Conservation (phyloP, 2,113 vertebrate genomes). For the Ochotona princeps region DNA sequence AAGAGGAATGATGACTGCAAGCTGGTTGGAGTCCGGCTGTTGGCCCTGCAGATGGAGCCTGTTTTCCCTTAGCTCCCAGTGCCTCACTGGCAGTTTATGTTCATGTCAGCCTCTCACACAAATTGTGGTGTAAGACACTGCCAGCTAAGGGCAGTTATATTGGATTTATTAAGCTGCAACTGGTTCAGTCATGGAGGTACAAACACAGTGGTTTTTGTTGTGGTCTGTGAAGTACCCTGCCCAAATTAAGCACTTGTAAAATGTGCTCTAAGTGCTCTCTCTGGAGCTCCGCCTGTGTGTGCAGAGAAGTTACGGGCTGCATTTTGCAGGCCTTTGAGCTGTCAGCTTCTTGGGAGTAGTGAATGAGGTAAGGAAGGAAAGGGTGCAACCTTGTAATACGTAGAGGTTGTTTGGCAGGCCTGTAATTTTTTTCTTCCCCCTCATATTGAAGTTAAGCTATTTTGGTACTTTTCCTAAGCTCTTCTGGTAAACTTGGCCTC, state of each 20-base stretch:
- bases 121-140: constrained; percentile 37
- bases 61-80: constrained; percentile 44
- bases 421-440: constrained; percentile 85
- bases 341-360: constrained; percentile 62
- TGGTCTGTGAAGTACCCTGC: constrained; percentile 66
- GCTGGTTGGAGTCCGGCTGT: constrained; percentile 76
- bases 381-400: constrained; percentile 79
- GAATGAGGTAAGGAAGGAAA: constrained; percentile 77
- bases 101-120: background rate
- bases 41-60: constrained; percentile 73
- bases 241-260: constrained; percentile 73
- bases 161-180: constrained; percentile 68
- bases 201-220: constrained; percentile 67
- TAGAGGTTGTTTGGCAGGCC: constrained; percentile 77
- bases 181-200: constrained; percentile 74
- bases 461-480: constrained; percentile 83
- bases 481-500: constrained; percentile 84
- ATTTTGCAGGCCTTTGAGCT: constrained; percentile 60
- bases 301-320: constrained; percentile 10
- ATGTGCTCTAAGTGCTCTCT: constrained; percentile 52
- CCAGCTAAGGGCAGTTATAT: constrained; percentile 74
- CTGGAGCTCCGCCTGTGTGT: constrained; percentile 39
- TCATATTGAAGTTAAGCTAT: constrained; percentile 84
- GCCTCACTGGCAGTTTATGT: constrained; percentile 3
- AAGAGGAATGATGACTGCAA: constrained; percentile 78